A percentile compares a stretch with the other conserved stretches of the same genome.
phyloP scores from a whole-genome alignment of 2,113 vertebrate species.

The Calidris pugnax region DNA sequence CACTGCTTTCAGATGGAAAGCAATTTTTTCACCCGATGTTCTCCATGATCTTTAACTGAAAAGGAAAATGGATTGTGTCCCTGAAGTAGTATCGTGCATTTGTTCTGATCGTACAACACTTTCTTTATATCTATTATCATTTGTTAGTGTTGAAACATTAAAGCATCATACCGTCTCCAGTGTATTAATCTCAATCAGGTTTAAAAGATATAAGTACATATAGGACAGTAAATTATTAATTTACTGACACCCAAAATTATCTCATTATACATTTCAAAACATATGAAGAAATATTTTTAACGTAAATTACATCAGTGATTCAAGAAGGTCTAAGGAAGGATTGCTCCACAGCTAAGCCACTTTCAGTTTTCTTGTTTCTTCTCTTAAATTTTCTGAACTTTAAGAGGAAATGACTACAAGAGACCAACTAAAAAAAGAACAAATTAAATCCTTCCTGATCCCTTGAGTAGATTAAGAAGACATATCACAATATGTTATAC shows the following conservation, averaged over 20 bases:
- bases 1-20: neutral
- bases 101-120: neutral
- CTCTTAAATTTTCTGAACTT: neutral
- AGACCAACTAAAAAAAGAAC: neutral
- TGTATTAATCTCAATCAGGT: neutral
- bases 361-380: neutral
- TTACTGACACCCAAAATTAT: neutral
- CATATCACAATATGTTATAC: neutral
- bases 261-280: neutral
- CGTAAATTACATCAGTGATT: neutral
- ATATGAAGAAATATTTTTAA: neutral
- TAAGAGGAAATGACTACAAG: neutral
- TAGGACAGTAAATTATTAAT: neutral
- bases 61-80: neutral
- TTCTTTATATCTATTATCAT: neutral
- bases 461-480: neutral
- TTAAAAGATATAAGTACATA: neutral
- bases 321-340: neutral
- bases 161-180: neutral
- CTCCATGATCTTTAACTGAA: neutral
- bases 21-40: neutral
- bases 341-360: neutral
- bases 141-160: neutral
- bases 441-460: neutral
- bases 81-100: neutral